Evolutionary conservation across 1,140 invertebrate species (phyloP).

Genomic region (Planococcus citri): DNA sequence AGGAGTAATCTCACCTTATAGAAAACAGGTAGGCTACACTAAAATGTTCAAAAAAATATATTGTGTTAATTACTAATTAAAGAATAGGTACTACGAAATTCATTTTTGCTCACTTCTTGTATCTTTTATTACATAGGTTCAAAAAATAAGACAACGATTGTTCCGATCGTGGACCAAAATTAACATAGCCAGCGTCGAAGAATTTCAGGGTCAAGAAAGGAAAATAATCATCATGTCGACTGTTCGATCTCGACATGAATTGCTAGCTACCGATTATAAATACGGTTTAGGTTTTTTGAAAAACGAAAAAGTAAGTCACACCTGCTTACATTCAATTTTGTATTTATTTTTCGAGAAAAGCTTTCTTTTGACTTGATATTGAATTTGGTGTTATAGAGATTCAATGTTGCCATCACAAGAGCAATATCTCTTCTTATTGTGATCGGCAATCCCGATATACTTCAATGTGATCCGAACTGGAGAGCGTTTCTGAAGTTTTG

Average conservation of each 20-base stretch:
- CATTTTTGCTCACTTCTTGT: not conserved
- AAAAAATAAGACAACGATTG: not conserved
- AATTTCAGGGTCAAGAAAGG: slow-evolving; percentile 89
- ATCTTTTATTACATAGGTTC: too few species aligned
- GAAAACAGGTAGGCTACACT: slow-evolving; percentile 56
- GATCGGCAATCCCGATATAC: slow-evolving; percentile 60
- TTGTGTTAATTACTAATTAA: too few species aligned
- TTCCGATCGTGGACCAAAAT: slow-evolving; percentile 29
- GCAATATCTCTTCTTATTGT: slow-evolving; percentile 65
- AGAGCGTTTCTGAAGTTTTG: not conserved
- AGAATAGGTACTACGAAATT: not conserved
- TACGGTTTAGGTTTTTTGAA: slow-evolving; percentile 55
- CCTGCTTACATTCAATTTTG: too few species aligned
- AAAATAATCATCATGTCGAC: slow-evolving; percentile 75
- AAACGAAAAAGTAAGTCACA: not conserved
- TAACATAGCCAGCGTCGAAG: slow-evolving; percentile 86
- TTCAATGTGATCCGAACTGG: slow-evolving; percentile 51
- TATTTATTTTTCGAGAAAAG: too few species aligned
- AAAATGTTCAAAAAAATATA: not conserved
- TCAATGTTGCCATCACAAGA: slow-evolving; percentile 74
- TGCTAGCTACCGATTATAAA: slow-evolving; percentile 38
- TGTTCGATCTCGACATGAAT: slow-evolving; percentile 42
- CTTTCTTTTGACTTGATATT: too few species aligned
- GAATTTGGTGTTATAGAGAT: slow-evolving; percentile 39
- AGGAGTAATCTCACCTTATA: slow-evolving; percentile 86